Base-by-base conservation (phyloP, 2,113 vertebrate species). In the Hemiprocne comata region DNA sequence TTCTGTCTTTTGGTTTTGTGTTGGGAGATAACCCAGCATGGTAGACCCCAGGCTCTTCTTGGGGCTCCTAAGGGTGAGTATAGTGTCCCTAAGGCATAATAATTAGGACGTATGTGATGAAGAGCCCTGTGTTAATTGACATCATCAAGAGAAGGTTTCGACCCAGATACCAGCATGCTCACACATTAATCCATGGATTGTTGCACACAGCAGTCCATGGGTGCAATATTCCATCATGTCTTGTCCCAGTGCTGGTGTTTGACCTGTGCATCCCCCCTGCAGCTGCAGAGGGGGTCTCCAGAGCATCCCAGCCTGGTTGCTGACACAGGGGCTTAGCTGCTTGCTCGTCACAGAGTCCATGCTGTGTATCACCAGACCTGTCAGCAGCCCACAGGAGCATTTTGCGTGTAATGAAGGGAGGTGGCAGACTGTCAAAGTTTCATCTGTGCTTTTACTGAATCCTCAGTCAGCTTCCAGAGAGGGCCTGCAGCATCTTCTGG, bases 341-440 rank as follows among this genome's bases (percentile, higher is more conserved):
- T 77, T 7, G 5, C 33, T 61, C 6, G 11, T 40, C 34, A 40
- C 3, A 1, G 69, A 60, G 40, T 31, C 75, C 42, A 4, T 25
- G 5, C 46, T 23, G 28, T 6, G 48, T 48, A 40, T 71, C 65
- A 54, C 84, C 53, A 78, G 53, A 31, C 67, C 88, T 90, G 89
- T 87, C 53, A 13, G 38, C 81, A 64, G 66, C 67, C 90, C 5
- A 7, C 46, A 18, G 66, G 57, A 94, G 78, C 42, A 11, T 65
- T 55, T 24, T 54, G 82, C 2, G 50, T 55, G 26, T 77, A 54
- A 5, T 18, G 62, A 84, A 84, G 77, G 50, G 38, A 67, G 61
- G 34, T 82, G 91, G 77, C 82, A 71, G 94, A 90, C 93, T 78
- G 85, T 89, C 83, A 90, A 11, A 84, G n/a, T 85, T 93, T 89